Evolutionary conservation across 2,888 invertebrate species (phyloP).

Genomic region (Criorhina ranunculi): DNA sequence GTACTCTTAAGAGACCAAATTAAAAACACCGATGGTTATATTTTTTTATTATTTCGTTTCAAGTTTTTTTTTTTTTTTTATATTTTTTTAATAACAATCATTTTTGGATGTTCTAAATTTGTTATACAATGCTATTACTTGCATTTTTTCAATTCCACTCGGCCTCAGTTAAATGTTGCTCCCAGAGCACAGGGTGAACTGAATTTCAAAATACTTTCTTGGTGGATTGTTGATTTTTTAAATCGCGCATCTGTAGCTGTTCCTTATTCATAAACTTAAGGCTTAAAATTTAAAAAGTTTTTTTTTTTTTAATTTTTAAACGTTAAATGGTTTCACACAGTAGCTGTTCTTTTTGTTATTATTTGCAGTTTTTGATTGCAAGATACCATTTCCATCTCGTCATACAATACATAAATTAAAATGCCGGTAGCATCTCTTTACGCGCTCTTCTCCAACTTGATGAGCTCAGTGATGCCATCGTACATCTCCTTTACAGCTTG

Average conservation of each 20-base stretch:
- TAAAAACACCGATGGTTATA: slow-evolving; percentile 5
- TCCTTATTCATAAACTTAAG: slow-evolving; percentile 83
- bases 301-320: slow-evolving; percentile 78
- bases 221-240: slow-evolving; percentile 74
- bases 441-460: slow-evolving; percentile 96
- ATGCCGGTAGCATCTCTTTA: slow-evolving; percentile 85
- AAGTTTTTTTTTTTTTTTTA: slow-evolving; percentile 69
- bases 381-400: slow-evolving; percentile 53
- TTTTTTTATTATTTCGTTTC: slow-evolving; percentile 73
- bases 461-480: slow-evolving; percentile 97
- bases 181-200: slow-evolving; percentile 55
- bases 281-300: slow-evolving; percentile 84
- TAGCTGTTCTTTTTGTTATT: slow-evolving; percentile 75
- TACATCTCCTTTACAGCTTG: slow-evolving; percentile 97
- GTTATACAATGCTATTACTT: slow-evolving; percentile 69
- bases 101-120: slow-evolving; percentile 66
- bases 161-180: slow-evolving; percentile 52
- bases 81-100: slow-evolving; percentile 72
- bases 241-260: slow-evolving; percentile 73
- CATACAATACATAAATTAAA: slow-evolving; percentile 72
- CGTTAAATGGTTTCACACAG: slow-evolving; percentile 80
- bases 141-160: slow-evolving; percentile 40
- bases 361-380: slow-evolving; percentile 58
- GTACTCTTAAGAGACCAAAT: slow-evolving; percentile 21
- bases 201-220: slow-evolving; percentile 70